Base-by-base conservation (phyloP, 2,888 invertebrate genomes). In the Schizotus pectinicornis region DNA sequence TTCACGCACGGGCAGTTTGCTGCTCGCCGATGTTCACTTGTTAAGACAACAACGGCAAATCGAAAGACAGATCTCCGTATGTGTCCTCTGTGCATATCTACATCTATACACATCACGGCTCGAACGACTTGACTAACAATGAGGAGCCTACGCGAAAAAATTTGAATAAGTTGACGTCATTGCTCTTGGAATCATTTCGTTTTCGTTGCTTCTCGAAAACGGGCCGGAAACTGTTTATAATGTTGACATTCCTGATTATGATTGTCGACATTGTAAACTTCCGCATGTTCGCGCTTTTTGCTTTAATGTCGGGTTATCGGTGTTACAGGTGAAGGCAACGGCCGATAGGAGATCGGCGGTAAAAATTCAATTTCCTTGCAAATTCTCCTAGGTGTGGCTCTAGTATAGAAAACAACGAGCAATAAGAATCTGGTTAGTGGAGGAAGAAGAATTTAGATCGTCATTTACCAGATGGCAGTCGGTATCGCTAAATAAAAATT, bases 1-100 rank as follows among this genome's bases (percentile, higher is more conserved):
- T 72, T 74, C 74, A 74, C 74, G 74, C 72, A 73, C 73, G 64
- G 63, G 70, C 71, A 72, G 70, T 74, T 74, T 69, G 67, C 73
- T 74, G 73, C 73, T 71, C 74, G 72, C 74, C 73, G 68, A 72
- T 72, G 72, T 68, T 70, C 71, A 72, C 66, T 73, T 72, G 71
- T 74, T 72, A 69, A 67, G 71, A 71, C 71, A 66, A 69, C 70
- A 67, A 63, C 32, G 33, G 13, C 68, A 67, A 71, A 74, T 74
- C 73, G 68, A 67, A 69, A 59, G 72, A 71, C 72, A 71, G 69
- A 70, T 73, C 71, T 71, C 58, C 50, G 64, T 64, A 68, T 68
- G 69, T 72, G 69, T 67, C 68, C 68, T 59, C 65, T 64, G 60
- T 57, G 62, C 56, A 59, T 11, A 57, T 62, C 62, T 61, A 60